Base-by-base conservation (phyloP, 2,113 vertebrate species). In the Acanthochromis polyacanthus region DNA sequence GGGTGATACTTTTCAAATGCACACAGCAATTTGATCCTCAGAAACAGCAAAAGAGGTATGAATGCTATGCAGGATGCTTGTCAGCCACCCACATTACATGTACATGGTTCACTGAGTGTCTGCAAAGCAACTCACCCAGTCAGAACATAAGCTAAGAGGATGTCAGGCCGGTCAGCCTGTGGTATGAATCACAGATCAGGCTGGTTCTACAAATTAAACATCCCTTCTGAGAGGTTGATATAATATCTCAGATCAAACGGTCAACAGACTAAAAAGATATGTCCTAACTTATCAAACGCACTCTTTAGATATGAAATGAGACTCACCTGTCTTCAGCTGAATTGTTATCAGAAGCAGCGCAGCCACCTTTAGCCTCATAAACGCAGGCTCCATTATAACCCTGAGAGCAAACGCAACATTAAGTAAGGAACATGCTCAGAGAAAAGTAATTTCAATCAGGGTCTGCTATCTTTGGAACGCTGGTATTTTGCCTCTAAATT, bases 281-380 rank as follows among this genome's bases (percentile, higher is more conserved):
- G 8, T 16, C 16, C 19, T 20, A 4, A 11, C 55, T 38, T 12
- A 53, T 36, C 32, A 30, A 53, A 75, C 32, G 25, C 10, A 48
- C 9, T 22, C 23, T 16, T 17, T 30, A 62, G 16, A 70, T 22
- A 5, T 64, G 15, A 59, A 53, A 23, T n/a, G 14, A 50, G 5
- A 85, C 92, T 93, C 85, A 95, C 94, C 92, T 88, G 84, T 86
- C 12, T 43, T 88, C 10, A 86, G 80, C 46, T 59, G 85, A n/a
- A 85, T 5, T 68, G 79, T 53, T 19, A 85, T 4, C 64, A 92
- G 55, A 57, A 89, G 43, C 62, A 93, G 40, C 61, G 80, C 32
- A 40, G 62, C 32, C 75, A 88, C 23, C 59, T 78, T 77, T 25
- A 82, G 74, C 63, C 48, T 72, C 55, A 48, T 36, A 46, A 75